Conservation (phyloP, 1,140 invertebrate genomes). For the Sesamia nonagrioides region DNA sequence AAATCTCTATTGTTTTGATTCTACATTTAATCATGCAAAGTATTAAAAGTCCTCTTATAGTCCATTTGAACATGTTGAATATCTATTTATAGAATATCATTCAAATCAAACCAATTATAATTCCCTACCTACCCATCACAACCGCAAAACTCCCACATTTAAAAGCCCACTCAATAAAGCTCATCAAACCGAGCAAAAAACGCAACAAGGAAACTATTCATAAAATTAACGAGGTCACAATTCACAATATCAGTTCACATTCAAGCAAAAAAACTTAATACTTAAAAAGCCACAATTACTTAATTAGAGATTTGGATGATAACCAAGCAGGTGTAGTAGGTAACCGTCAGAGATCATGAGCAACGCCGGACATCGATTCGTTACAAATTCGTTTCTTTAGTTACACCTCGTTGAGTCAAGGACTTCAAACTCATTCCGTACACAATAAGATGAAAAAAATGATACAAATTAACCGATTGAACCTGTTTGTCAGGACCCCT, state of each 20-base stretch:
- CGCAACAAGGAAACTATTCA: constrained; percentile 22
- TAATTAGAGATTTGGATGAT: constrained; percentile 78
- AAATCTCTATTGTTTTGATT: too few species aligned
- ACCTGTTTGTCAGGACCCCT: constrained; percentile 82
- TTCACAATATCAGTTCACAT: constrained; percentile 35
- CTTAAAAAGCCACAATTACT: constrained; percentile 75
- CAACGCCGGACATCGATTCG: constrained; percentile 82
- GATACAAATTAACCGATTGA: constrained; percentile 83
- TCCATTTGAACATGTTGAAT: too few species aligned
- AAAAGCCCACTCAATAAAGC: not conserved
- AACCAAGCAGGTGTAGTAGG: constrained; percentile 70
- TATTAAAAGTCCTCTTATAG: too few species aligned
- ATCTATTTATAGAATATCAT: not conserved
- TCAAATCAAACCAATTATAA: not conserved
- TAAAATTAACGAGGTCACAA: constrained; percentile 44
- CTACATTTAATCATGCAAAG: too few species aligned
- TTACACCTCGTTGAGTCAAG: constrained; percentile 86
- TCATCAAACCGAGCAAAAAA: constrained; percentile 7
- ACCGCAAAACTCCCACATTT: constrained; percentile 5
- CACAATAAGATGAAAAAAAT: constrained; percentile 80
- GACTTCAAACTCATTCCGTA: constrained; percentile 81
- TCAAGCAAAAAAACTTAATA: constrained; percentile 42
- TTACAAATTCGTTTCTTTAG: constrained; percentile 85
- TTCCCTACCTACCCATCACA: not conserved
- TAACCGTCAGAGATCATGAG: constrained; percentile 74